Evolutionary conservation across 53 echinoderm and acorn worm species (phyloP).

Genomic region (Zoroaster sp.): DNA sequence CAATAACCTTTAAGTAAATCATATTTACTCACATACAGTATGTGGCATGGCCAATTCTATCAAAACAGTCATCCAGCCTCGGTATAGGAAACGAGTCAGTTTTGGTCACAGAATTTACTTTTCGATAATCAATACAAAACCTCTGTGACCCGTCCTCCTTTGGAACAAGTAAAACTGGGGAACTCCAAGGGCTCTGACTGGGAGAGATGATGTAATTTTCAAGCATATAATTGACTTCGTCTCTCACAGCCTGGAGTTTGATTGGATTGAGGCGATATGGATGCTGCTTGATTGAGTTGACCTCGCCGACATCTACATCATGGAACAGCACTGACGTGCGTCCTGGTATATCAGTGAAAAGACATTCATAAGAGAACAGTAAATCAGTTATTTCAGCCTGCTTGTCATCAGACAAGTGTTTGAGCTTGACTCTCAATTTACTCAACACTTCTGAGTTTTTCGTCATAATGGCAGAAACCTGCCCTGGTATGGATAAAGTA

Average conservation of each 20-base stretch:
- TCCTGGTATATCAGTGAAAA: conserved; percentile 60
- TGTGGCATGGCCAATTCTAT: conserved; percentile 32
- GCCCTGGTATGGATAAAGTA: background rate
- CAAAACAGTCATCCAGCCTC: conserved; percentile 58
- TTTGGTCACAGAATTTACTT: too few species aligned
- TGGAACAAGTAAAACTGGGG: conserved; percentile 18
- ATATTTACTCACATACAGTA: conserved; percentile 44
- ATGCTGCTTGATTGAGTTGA: conserved; percentile 60
- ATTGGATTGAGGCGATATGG: conserved; percentile 63
- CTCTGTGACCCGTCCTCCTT: conserved; percentile 11
- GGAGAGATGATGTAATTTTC: conserved; percentile 34
- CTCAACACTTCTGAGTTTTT: conserved; percentile 59
- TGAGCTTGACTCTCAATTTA: conserved; percentile 26
- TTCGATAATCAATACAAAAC: too few species aligned
- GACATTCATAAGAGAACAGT: conserved; percentile 1
- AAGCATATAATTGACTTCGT: conserved; percentile 39
- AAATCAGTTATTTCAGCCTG: conserved; percentile 21
- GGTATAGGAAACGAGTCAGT: conserved; percentile 62
- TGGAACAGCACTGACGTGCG: conserved; percentile 33
- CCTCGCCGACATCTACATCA: conserved; percentile 67
- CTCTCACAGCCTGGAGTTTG: conserved; percentile 25
- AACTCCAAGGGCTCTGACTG: conserved; percentile 48
- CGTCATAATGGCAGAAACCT: background rate
- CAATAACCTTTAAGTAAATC: conserved; percentile 60
- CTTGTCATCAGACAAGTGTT: conserved; percentile 47